These are phyloP conservation scores for Forbesichthys papilliferus DNA, from an alignment of 2,113 vertebrate species.

Conservation along the genomic window DNA sequence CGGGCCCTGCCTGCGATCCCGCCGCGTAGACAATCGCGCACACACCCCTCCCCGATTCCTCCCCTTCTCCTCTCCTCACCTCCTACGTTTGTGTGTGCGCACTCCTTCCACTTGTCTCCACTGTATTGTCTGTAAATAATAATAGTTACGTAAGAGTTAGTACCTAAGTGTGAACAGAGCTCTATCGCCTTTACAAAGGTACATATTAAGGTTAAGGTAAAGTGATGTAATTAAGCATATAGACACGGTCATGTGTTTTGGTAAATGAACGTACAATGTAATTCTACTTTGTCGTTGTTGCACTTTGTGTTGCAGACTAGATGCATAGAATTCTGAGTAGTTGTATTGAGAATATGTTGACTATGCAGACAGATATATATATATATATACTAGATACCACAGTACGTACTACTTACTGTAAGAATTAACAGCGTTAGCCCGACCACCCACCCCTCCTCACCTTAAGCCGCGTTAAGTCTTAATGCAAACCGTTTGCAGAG, in stretches of 20 bases:
- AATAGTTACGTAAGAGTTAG: neutral
- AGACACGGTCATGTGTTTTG: neutral
- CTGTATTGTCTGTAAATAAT: constrained; percentile 20
- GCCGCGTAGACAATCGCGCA: constrained; percentile 63
- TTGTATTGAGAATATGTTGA: constrained; percentile 5
- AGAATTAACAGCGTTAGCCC: constrained; percentile 39
- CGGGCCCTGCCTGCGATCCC: constrained; percentile 70
- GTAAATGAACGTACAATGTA: neutral
- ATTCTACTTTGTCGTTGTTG: neutral
- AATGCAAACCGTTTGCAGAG: too few species aligned
- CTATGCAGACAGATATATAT: constrained; percentile 6
- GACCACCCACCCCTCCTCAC: neutral
- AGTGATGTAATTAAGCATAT: neutral
- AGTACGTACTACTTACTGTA: constrained; percentile 17
- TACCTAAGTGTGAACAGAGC: constrained; percentile 9
- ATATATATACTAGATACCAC: constrained; percentile 1
- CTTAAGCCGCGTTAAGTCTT: neutral
- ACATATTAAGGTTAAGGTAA: neutral
- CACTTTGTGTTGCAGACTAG: constrained; percentile 16
- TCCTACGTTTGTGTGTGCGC: neutral
- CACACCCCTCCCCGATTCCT: constrained; percentile 15
- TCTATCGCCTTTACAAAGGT: neutral
- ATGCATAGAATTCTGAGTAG: neutral
- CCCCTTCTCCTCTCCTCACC: neutral
- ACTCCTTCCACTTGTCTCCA: neutral